Conservation (phyloP, 1,140 invertebrate species). For the Musca domestica region DNA sequence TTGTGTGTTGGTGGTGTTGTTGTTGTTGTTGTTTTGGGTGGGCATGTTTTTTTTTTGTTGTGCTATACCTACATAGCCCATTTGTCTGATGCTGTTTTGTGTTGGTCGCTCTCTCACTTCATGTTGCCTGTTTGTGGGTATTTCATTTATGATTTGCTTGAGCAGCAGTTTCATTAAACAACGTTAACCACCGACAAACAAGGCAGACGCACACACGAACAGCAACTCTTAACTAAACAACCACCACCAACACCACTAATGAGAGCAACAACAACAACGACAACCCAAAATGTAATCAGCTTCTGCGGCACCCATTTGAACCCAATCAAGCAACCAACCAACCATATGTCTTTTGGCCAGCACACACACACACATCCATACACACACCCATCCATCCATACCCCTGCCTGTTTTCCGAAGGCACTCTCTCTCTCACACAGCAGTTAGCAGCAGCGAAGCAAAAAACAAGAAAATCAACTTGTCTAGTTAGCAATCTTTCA, state of each 20-base stretch:
- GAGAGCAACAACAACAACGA: neutral
- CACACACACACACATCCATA: constrained; percentile 2
- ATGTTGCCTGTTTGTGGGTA: neutral
- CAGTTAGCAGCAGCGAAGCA: constrained; percentile 18
- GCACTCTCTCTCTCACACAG: no score
- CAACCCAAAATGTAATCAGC: neutral
- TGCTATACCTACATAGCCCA: neutral
- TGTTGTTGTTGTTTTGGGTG: constrained; percentile 1
- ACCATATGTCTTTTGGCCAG: neutral
- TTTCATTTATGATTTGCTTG: neutral
- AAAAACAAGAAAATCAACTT: constrained; percentile 53
- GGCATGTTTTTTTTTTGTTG: constrained; percentile 5
- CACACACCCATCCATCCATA: constrained; percentile 7
- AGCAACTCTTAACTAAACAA: no score
- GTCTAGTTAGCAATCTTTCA: constrained; percentile 55
- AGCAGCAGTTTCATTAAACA: constrained; percentile 10
- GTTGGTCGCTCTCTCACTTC: neutral
- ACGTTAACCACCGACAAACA: constrained; percentile 50
- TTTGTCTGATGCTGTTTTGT: neutral
- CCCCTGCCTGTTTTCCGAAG: no score
- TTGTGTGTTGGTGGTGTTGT: neutral
- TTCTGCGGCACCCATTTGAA: neutral
- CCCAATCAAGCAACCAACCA: no score
- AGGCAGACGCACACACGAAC: constrained; percentile 36
- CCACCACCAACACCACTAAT: neutral